Evolutionary conservation across 2,113 vertebrate species (phyloP).

Genomic region (Erinaceus europaeus): DNA sequence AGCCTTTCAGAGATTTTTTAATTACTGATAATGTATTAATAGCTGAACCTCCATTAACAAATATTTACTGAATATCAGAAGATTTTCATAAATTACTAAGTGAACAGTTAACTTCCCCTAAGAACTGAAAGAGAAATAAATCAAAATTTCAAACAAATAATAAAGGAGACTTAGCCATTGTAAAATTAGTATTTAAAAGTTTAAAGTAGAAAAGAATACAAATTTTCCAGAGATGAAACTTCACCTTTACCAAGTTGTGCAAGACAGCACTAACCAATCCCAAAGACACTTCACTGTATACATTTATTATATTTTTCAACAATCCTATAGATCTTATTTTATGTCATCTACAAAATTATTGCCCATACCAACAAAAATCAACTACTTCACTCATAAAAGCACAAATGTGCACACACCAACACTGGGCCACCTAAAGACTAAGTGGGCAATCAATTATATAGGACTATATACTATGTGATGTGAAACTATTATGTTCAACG

Average conservation of each 20-base stretch:
- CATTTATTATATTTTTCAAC: constrained; percentile 76
- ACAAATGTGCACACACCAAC: constrained; percentile 28
- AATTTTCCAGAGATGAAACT: too few relatives aligned
- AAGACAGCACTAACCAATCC: constrained; percentile 77
- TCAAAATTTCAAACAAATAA: constrained; percentile 60
- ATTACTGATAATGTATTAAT: constrained; percentile 55
- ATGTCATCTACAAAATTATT: constrained; percentile 78
- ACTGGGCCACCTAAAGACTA: constrained; percentile 50
- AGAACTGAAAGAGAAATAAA: constrained; percentile 44
- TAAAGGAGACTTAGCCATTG: neutral
- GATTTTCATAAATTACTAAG: constrained; percentile 11
- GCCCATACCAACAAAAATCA: constrained; percentile 74
- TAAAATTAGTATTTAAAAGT: constrained; percentile 9
- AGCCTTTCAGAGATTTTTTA: neutral
- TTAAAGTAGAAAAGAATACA: constrained; percentile 14
- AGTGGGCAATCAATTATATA: constrained; percentile 67
- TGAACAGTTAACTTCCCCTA: neutral
- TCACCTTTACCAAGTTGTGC: constrained; percentile 70
- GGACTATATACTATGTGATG: constrained; percentile 40
- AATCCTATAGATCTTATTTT: constrained; percentile 79
- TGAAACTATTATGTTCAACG: neutral
- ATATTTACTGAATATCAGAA: constrained; percentile 45
- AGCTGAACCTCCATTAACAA: constrained; percentile 51
- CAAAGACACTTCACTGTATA: constrained; percentile 71
- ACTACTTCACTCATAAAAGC: constrained; percentile 35